phyloP scores from a whole-genome alignment of 2,888 invertebrate genomes.

The Ptychoptera albimana region DNA sequence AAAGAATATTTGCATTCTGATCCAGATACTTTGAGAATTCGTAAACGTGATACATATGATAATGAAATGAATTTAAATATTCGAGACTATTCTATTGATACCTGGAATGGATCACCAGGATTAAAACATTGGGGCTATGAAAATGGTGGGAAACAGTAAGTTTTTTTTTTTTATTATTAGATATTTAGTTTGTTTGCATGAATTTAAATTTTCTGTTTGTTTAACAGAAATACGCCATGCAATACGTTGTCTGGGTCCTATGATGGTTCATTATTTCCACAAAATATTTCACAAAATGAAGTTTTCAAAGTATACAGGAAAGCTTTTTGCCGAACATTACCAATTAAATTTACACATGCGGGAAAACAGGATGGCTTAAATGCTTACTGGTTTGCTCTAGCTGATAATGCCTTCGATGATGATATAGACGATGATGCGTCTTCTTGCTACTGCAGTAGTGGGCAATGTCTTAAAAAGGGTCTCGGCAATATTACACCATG shows the following conservation, averaged over 20 bases:
- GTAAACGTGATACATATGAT: conserved; percentile 17
- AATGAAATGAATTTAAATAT: conserved; percentile 15
- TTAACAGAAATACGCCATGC: conserved; percentile 39
- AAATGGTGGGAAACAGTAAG: conserved; percentile 10
- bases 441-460: conserved; percentile 43
- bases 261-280: conserved; percentile 58
- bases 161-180: no score
- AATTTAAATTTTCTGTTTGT: neutral
- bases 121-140: conserved; percentile 49
- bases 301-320: conserved; percentile 50
- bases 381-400: conserved; percentile 42
- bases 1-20: no score
- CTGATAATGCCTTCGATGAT: conserved; percentile 41
- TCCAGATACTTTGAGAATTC: conserved; percentile 13
- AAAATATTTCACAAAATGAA: conserved; percentile 36
- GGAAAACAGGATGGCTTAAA: conserved; percentile 34
- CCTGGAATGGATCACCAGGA: conserved; percentile 48
- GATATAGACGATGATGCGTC: conserved; percentile 38
- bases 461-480: conserved; percentile 40
- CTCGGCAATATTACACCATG: conserved; percentile 53
- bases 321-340: conserved; percentile 58
- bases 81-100: conserved; percentile 37
- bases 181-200: neutral
- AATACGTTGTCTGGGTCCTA: conserved; percentile 49
- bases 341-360: conserved; percentile 31